Evolutionary conservation across 2,113 vertebrate genomes (phyloP).

Genomic region (Stomatorhinus ivindoensis): DNA sequence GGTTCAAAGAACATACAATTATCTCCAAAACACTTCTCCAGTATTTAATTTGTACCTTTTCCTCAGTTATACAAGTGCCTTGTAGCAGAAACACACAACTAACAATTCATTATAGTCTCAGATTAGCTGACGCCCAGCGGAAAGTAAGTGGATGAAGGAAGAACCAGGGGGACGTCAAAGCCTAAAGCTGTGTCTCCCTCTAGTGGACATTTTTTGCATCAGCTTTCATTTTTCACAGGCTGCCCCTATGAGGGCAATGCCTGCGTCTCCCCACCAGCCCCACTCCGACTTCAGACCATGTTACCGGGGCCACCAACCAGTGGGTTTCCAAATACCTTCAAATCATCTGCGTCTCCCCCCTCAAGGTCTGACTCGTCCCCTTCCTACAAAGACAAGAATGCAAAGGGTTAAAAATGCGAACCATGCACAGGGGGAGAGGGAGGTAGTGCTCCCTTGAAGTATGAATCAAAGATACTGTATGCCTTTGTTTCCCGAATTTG

Average conservation of each 20-base stretch:
- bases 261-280: background rate
- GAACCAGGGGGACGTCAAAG: background rate
- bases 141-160: background rate
- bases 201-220: slow-evolving; percentile 1
- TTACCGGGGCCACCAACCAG: slow-evolving; percentile 9
- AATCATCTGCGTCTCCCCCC: slow-evolving; percentile 82
- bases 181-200: background rate
- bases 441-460: background rate
- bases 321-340: slow-evolving; percentile 76
- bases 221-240: background rate
- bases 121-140: background rate
- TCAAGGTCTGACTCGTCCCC: slow-evolving; percentile 93
- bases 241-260: background rate
- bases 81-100: background rate
- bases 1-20: background rate
- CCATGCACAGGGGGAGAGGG: background rate
- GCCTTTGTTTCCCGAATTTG: background rate
- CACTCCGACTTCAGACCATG: background rate
- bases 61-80: background rate
- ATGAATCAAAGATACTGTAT: background rate
- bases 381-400: slow-evolving; percentile 89
- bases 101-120: background rate
- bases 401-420: slow-evolving; percentile 64
- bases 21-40: background rate
- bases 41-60: background rate